Base-by-base conservation (phyloP, 1,140 invertebrate genomes). In the Medauroidea extradentata region DNA sequence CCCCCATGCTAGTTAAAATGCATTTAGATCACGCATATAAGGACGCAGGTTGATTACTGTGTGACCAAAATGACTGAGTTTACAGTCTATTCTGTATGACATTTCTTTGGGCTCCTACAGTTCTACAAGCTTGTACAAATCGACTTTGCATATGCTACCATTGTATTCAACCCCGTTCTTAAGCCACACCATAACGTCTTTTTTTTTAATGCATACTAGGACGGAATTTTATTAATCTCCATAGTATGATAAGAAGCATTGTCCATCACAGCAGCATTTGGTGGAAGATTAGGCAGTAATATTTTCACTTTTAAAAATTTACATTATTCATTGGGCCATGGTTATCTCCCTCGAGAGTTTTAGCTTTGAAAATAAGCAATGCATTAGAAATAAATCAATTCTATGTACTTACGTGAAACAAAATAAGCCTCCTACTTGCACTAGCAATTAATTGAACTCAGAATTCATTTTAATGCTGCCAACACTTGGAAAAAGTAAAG, bases 181-280 rank as follows among this genome's bases (percentile, higher is more conserved):
- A 24, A 51, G 21, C 25, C 34, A 51, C 7, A 27, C 21, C 19
- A 23, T 27, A 24, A 51, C 13, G 19, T 51, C 49, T 11, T 46
- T 58, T n/a, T n/a, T 49, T 29, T 58, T n/a, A 48, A 53, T 29
- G 50, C 27, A 41, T 44, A 27, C 42, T 19, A 52, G 14, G 29
- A 38, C 18, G 18, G 53, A 11, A 48, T 14, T 52, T 62, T 56
- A n/a, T 62, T 43, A 21, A 53, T 13, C 38, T 62, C 39, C n/a
- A 49, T 46, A 1, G 44, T 53, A 38, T 67, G 63, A 25, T 67
- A 67, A 8, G 62, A 44, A 8, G 65, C 63, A 29, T 63, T 67
- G 50, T 65, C 64, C 53, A 64, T 60, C 2, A 62, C 60, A 14
- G 61, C 52, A 19, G 49, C 48, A 19, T 60, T 50, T 8, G 29